Evolutionary conservation across 2,888 invertebrate genomes (phyloP).

Genomic region (Desoria tigrina): DNA sequence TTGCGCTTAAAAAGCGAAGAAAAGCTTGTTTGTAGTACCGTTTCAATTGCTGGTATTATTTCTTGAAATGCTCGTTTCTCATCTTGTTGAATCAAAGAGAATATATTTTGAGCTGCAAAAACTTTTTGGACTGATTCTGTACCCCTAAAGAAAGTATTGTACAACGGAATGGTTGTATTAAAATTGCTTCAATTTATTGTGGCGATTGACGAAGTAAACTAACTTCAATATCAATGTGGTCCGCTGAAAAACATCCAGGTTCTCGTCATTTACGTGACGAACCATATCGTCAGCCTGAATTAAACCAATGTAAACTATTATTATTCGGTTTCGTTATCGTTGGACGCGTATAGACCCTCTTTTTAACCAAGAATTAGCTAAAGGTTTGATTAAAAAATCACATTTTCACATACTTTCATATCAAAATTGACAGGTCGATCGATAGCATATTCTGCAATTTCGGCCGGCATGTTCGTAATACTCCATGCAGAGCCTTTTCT

Average conservation of each 20-base stretch:
- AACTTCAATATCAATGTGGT: conserved; percentile 14
- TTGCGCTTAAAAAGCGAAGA: too few relatives aligned
- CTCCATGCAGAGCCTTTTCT: conserved; percentile 12
- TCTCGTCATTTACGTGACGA: conserved; percentile 34
- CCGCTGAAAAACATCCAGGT: conserved; percentile 44
- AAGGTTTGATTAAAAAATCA: too few relatives aligned
- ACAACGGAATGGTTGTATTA: too few relatives aligned
- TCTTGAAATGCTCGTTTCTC: conserved; percentile 36
- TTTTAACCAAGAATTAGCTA: too few relatives aligned
- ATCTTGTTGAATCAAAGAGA: conserved; percentile 17
- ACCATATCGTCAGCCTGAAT: conserved; percentile 11
- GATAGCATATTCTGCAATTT: conserved; percentile 16
- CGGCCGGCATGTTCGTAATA: conserved; percentile 13
- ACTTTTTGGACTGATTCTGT: conserved; percentile 26
- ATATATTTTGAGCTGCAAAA: conserved; percentile 26
- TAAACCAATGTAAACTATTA: too few relatives aligned
- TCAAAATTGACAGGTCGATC: conserved; percentile 5
- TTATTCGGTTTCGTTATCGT: neutral
- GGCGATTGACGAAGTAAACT: too few relatives aligned
- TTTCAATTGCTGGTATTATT: conserved; percentile 35
- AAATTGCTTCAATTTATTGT: too few relatives aligned
- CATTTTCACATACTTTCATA: conserved; percentile 9
- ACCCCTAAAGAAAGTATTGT: conserved; percentile 11
- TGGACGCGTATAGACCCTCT: too few relatives aligned
- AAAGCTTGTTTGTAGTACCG: too few relatives aligned